Evolutionary conservation across 2,888 invertebrate species (phyloP), one percentile per base, ranked within the genome.

Genomic region (Caenorhabditis wallacei): DNA sequence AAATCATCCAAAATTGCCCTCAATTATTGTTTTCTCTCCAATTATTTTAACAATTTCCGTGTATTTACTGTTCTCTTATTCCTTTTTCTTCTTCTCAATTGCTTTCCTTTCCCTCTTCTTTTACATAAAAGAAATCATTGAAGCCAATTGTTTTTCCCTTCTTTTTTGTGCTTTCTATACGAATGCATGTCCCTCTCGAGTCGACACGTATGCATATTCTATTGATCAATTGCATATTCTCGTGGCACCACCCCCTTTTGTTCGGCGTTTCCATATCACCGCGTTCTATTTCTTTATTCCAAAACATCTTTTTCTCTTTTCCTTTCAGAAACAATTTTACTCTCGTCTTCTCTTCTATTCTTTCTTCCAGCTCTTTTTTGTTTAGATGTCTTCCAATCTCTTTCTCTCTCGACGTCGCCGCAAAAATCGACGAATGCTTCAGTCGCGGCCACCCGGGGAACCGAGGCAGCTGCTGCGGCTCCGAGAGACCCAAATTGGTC

Each of bases 351-450:
- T 35, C 57, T 11, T 22, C 30, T 35, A 37, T 53, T 46, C 63
- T 56, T 57, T 40, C 48, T 46, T 30, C 24, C 30, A 53, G 66
- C 66, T 66, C 66, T 66, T 66, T 63, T 53, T 37, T 30, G 61
- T 61, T 35, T 3, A 53, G 35, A n/a, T 40, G 37, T 59, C 40
- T 37, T 26, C 8, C 53, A 64, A 37, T 26, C 63, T 72, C 57
- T 22, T 5, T 18, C 53, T 61, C 72, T 72, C 61, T 61, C 22
- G 8, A 24, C 18, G 20, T 69, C 59, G 59, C 61, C 76, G 64
- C 64, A 75, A 66, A 75, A 75, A 64, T 75, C 75, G 75, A 51
- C 57, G 43, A 43, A 20, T 54, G 66, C 75, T 66, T 75, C 75
- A 75, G 75, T 75, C 75, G 64, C 57, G 48, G 66, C 75, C 66